A percentile compares a stretch with the other conserved stretches of the same genome.
Conservation (phyloP, 2,888 invertebrate species). For the Tetranychus piercei region DNA sequence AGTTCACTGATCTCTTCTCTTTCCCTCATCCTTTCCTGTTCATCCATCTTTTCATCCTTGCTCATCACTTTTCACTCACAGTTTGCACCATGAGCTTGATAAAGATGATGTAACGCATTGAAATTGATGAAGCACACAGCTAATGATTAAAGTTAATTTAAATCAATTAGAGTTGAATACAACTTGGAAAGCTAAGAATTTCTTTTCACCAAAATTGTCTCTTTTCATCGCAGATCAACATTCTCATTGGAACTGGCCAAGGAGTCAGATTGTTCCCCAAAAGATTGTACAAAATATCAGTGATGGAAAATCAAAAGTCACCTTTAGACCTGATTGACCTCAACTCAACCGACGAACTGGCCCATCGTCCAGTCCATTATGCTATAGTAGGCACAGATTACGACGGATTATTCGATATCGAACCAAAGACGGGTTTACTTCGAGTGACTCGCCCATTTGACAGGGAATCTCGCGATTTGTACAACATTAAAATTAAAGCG, state of each 20-base stretch:
- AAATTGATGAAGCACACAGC: too few species aligned
- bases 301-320: conserved; percentile 57
- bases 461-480: conserved; percentile 48
- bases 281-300: conserved; percentile 55
- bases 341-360: conserved; percentile 47
- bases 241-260: conserved; percentile 29
- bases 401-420: conserved; percentile 48
- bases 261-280: conserved; percentile 29
- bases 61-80: neutral
- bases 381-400: conserved; percentile 28
- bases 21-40: neutral
- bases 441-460: conserved; percentile 55
- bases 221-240: conserved; percentile 26
- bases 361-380: conserved; percentile 28
- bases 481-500: conserved; percentile 38
- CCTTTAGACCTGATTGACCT: conserved; percentile 51
- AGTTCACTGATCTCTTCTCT: conserved; percentile 1
- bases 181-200: neutral
- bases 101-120: too few species aligned
- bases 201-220: neutral
- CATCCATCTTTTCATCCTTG: neutral
- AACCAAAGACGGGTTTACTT: conserved; percentile 54
- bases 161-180: neutral
- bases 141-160: too few species aligned
- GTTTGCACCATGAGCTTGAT: too few species aligned